These are phyloP conservation scores for Halyomorpha halys DNA, from an alignment of 1,140 invertebrate species.

Conservation along the genomic window DNA sequence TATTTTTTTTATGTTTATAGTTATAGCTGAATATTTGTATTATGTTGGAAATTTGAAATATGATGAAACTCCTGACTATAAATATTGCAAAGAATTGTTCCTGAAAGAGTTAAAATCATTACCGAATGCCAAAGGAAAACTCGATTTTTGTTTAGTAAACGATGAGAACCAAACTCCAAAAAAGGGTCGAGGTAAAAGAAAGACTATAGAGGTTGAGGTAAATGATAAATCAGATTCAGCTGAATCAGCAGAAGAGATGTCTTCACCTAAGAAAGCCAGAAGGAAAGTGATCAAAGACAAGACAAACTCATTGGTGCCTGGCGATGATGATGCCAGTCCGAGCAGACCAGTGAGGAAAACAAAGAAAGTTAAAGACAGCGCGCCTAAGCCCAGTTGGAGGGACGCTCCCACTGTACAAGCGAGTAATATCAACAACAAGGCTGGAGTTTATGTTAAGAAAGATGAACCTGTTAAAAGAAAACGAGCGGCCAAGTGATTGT, in stretches of 20 bases:
- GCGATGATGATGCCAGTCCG: neutral
- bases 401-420: conserved; percentile 3
- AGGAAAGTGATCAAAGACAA: neutral
- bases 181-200: neutral
- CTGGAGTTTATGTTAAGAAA: conserved; percentile 16
- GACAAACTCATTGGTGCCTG: neutral
- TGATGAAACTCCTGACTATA: conserved; percentile 62
- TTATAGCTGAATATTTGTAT: conserved; percentile 50
- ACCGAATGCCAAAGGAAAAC: neutral
- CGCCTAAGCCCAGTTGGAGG: conserved; percentile 6
- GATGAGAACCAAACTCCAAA: neutral
- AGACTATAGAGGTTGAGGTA: neutral
- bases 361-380: neutral
- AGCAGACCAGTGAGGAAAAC: neutral
- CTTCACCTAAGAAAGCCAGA: neutral
- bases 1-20: conserved; percentile 36
- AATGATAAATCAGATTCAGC: neutral
- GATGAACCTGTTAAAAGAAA: neutral
- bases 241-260: neutral
- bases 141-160: neutral
- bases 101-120: conserved; percentile 34
- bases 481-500: too few relatives aligned
- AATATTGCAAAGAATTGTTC: conserved; percentile 55
- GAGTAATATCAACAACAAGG: neutral
- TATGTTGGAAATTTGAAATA: conserved; percentile 59